Base-by-base conservation (phyloP, 2,888 invertebrate genomes). In the Meteorus colon region DNA sequence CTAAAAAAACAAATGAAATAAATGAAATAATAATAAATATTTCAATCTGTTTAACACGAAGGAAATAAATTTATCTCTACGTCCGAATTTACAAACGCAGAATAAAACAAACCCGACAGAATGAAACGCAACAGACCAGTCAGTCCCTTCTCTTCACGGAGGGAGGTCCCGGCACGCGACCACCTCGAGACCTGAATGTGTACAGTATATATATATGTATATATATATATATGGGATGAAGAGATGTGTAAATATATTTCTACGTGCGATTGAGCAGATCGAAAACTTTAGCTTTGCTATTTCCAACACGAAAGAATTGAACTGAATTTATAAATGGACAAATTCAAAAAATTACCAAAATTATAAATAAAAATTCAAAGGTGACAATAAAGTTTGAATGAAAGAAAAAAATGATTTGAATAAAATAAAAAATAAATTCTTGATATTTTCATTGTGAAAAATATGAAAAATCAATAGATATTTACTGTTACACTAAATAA, bases 131-230 rank as follows among this genome's bases (percentile, higher is more conserved):
- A 55, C 19, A 4, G 31, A 41, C 24, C 66, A 37, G 37, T 41
- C 27, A 27, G 27, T 55, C 37, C 37, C 51, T 48, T 73, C 45
- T 66, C 74, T 70, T 41, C 74, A 51, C 60, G 67, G 76, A 71
- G 75, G 81, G 82, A 81, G 78, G 78, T 80, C 79, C 67, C 65
- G 85, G 85, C 86, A 86, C 86, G 85, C 85, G 86, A 86, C 84
- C 70, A 74, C 70, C 75, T 67, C 67, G 70, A 75, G 75, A 59
- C 67, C 60, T 59, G 51, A 75, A 70, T 69, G 62, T 27, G 60
- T 27, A 62, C n/a, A 29, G n/a, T 41, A 34, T 4, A 37, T 6
- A 19, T 16, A 63, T 4, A 37, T 19, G 37, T 19, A 48, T 6
- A 48, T 6, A 16, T 6, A 4, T 6, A 16, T 6, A 48, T 8